phyloP scores from a whole-genome alignment of 1,140 invertebrate genomes.

The Lepidurus packardi region DNA sequence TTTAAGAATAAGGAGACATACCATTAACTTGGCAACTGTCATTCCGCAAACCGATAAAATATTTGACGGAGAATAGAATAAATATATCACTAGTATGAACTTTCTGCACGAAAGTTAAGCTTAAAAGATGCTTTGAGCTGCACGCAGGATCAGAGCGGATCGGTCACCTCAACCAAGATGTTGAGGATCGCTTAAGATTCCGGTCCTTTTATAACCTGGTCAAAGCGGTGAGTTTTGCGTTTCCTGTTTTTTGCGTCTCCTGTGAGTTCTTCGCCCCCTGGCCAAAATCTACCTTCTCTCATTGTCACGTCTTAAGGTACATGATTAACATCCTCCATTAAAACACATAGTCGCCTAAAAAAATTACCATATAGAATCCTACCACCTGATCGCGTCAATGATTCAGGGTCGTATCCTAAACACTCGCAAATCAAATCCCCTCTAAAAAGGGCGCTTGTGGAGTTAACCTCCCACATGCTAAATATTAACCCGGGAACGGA shows the following conservation, averaged over 20 bases:
- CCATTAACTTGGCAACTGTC: no score
- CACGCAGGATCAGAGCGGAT: neutral
- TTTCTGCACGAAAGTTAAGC: neutral
- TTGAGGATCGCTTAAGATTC: neutral
- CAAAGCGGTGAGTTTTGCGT: neutral
- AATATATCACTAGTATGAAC: neutral
- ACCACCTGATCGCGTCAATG: neutral
- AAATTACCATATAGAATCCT: constrained; percentile 7
- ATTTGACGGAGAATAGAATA: no score
- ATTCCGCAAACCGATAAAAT: no score
- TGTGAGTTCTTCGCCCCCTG: neutral
- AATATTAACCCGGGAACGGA: no score
- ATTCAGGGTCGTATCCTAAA: neutral
- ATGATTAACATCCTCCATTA: neutral
- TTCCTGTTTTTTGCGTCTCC: no score
- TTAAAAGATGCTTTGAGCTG: neutral
- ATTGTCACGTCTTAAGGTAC: neutral
- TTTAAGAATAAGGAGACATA: no score
- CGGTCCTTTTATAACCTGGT: constrained; percentile 18
- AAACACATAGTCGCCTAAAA: neutral
- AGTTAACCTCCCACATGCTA: no score
- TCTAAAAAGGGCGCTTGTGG: no score
- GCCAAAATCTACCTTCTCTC: neutral
- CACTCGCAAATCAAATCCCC: neutral
- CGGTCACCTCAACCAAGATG: constrained; percentile 16